Base-by-base conservation (phyloP, 2,888 invertebrate species). In the Galerucella pusilla region DNA sequence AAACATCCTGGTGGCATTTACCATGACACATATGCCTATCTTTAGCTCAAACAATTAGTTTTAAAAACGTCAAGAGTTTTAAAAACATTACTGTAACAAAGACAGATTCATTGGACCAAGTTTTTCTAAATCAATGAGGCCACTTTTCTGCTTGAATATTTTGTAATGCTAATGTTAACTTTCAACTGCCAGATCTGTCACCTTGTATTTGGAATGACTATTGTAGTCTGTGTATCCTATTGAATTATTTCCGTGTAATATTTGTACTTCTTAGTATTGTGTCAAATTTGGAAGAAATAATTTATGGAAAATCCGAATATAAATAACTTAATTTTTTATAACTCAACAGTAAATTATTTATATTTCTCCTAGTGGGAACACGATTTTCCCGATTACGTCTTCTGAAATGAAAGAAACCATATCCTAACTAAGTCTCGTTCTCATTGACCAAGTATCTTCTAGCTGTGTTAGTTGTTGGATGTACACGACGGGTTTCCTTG, bases 1-100 rank as follows among this genome's bases (percentile, higher is more conserved):
- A 63, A 46, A 25, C 20, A 28, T 64, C 46, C 14, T 61, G 42
- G 61, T 70, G 59, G 64, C 59, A 49, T 67, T 46, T 61, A 52
- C 28, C 71, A 60, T 71, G 68, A 64, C 71, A 66, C 75, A 75
- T 77, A 78, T 75, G 73, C 69, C 78, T 76, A 72, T 75, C 75
- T 68, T 63, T 59, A 67, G 67, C 74, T 63, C 71, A 78, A 80
- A 80, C 77, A 77, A 78, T 75, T 78, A 80, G 78, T 77, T 80
- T 74, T 80, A 76, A 77, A 77, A 79, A 80, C 79, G 77, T 74
- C 78, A 78, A 80, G 76, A 76, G 75, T 75, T 77, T 72, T 73
- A 71, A 80, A 80, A 80, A 72, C 66, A 75, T 80, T 75, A 78
- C 79, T 78, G 78, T 78, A 79, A 79, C 79, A 78, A 77, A 79